Evolutionary conservation across 2,113 vertebrate genomes (phyloP), one percentile per base, ranked within the genome.

Genomic region (Nothobranchius furzeri): DNA sequence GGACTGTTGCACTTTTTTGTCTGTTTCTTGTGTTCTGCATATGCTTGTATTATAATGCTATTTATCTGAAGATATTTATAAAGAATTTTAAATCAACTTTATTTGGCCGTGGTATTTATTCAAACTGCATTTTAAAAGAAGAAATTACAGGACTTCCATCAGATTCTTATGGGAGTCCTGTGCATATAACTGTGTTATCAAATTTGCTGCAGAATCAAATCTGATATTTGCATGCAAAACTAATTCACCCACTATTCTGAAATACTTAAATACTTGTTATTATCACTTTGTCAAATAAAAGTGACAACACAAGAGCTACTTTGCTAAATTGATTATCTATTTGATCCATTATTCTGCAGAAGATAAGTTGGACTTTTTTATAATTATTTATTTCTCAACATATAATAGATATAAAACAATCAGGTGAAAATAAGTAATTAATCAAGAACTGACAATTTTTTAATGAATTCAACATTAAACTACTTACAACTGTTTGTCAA

Each of bases 21-120:
- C 72, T 81, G 64, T 86, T 78, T 69, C 49, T 78, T 60, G 73
- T 84, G 64, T 51, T 75, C 83, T 85, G 47, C 70, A 82, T 75
- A 82, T 84, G 81, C 81, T 57, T 91, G 84, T 88, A 91, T 89
- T 83, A 85, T 82, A 87, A 81, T 64, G 70, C 60, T 87, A 86
- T 92, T 83, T 87, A 90, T 86, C 83, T 87, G 73, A 79, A 87
- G 78, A 91, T 80, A 90, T 91, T 90, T 90, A 92, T 91, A 90
- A 90, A 91, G 85, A 83, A 89, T 60, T 75, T 83, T 64, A 83
- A 89, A 79, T 61, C 12, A 37, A 68, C 76, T 51, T 42, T 30
- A 30, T 30, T 58, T 67, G 11, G 54, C 24, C 80, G 77, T 80
- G 64, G 70, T 64, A 76, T 12, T 84, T 83, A 70, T 83, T 89